Base-by-base conservation (phyloP, 92 coral and sea anemone genomes). In the Porites cylindrica region DNA sequence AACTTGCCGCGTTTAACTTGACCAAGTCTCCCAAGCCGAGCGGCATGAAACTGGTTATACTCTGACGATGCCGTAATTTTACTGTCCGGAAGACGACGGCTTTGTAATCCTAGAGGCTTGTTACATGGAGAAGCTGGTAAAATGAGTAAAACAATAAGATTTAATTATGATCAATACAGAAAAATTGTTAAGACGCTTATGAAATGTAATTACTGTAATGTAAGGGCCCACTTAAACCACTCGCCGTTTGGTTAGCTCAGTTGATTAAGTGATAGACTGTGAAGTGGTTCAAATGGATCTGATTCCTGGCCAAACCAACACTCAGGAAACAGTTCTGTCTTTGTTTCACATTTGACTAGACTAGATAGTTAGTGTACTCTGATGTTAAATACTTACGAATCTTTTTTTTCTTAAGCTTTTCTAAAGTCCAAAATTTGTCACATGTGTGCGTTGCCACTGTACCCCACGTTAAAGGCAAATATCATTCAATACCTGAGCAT, bases 81-180 rank as follows among this genome's bases (percentile, higher is more conserved):
- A n/a, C 67, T 84, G 87, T 78, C 72, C 47, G 78, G 68, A 7
- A 94, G 65, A 18, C 93, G 90, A 3, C 91, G 76, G 71, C 65
- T 92, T 66, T 91, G 92, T 82, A 94, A 64, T 73, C 98, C 98
- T 68, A 94, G 73, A 24, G 98, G 86, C 54, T 64, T 84, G 88
- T 92, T 91, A 20, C 98, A 94, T 61, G 67, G 77, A 0, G 92
- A 79, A 71, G 88, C 98, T 94, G 84, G 14, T 8, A 21, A 75
- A 21, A 18, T 8, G 70, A 18, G 50, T 3, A 18, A 20, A 66
- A 87, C 2, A 51, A 56, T 8, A 32, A 7, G 61, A 56, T 1
- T 56, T 56, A 56, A 14, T 56, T 56, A 1, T 10, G 61, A 56
- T 56, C 11, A 56, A 56, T 56, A 56, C 61, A 11, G 61, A 56